Base-by-base conservation (phyloP, 2,888 invertebrate species). In the Suillia variegata region DNA sequence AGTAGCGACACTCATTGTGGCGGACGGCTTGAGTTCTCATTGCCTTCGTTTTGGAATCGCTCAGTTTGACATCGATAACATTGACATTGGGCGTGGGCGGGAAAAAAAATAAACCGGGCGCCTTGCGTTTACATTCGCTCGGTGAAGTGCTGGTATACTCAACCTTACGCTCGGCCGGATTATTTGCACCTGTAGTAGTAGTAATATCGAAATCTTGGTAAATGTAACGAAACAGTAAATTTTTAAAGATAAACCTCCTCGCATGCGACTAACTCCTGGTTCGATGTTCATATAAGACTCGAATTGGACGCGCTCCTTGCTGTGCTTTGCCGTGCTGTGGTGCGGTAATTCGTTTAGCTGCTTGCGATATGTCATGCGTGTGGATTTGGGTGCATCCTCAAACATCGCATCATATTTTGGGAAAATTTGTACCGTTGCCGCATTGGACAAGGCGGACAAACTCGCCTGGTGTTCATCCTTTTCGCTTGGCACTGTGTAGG, bases 61-160 rank as follows among this genome's bases (percentile, higher is more conserved):
- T 54, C 61, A 80, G 68, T 59, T 73, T 69, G 21, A 74, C 64
- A 59, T 76, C 71, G n/a, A 72, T 67, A 2, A 70, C 67, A 49
- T 64, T 64, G 6, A 72, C 66, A 42, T 69, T 59, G 2, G 63
- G 59, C 22, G n/a, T 65, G 50, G 45, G 60, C 56, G 48, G 63
- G 57, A 24, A 58, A 64, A 2, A 70, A 65, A 62, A 61, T 2
- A 70, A 62, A 17, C 71, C 75, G 0, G 73, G 74, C 0, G 70
- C 66, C 13, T 58, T 58, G 2, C 64, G 61, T 12, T 67, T 67
- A 6, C 75, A 75, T 5, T 73, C 68, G 52, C 75, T 74, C 34
- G 70, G 69, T 2, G 75, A 67, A 12, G 66, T 66, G 1, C 68
- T 64, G 38, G 68, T 6, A 53, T 59, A 63, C 4, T 62, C 64